These are phyloP conservation scores for Drosophila emarginata DNA, from an alignment of 2,888 invertebrate species.

Conservation along the genomic window DNA sequence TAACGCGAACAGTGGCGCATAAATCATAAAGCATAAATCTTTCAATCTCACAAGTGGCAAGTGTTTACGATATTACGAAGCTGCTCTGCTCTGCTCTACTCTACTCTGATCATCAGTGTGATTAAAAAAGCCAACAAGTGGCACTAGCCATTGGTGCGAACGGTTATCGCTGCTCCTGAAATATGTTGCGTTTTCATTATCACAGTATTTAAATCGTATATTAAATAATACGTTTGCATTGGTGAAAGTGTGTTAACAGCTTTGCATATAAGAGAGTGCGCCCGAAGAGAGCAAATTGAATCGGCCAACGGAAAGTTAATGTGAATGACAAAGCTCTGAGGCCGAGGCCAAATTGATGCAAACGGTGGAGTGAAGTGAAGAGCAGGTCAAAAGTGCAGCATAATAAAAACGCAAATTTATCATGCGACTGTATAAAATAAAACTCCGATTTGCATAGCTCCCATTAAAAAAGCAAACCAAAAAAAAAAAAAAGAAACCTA, in stretches of 20 bases:
- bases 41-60: slow-evolving; percentile 17
- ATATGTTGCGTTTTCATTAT: slow-evolving; percentile 51
- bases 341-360: slow-evolving; percentile 16
- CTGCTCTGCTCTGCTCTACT: neutral
- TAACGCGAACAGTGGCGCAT: neutral
- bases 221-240: slow-evolving; percentile 69
- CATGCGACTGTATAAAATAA: slow-evolving; percentile 12
- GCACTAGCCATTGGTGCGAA: neutral
- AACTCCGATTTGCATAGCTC: slow-evolving; percentile 22
- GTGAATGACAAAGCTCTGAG: neutral
- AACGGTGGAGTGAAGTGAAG: slow-evolving; percentile 14
- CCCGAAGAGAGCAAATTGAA: slow-evolving; percentile 10
- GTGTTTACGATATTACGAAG: slow-evolving; percentile 9
- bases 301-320: slow-evolving; percentile 6
- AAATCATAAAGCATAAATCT: slow-evolving; percentile 7
- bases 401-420: neutral
- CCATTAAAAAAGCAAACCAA: neutral
- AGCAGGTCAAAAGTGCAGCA: slow-evolving; percentile 27
- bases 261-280: slow-evolving; percentile 39
- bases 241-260: slow-evolving; percentile 74
- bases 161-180: neutral
- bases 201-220: slow-evolving; percentile 31
- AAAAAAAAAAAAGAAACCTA: neutral
- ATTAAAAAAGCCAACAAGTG: neutral
- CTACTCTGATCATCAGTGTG: neutral